phyloP scores from a whole-genome alignment of 2,888 invertebrate genomes.

The Perizoma affinitatum region DNA sequence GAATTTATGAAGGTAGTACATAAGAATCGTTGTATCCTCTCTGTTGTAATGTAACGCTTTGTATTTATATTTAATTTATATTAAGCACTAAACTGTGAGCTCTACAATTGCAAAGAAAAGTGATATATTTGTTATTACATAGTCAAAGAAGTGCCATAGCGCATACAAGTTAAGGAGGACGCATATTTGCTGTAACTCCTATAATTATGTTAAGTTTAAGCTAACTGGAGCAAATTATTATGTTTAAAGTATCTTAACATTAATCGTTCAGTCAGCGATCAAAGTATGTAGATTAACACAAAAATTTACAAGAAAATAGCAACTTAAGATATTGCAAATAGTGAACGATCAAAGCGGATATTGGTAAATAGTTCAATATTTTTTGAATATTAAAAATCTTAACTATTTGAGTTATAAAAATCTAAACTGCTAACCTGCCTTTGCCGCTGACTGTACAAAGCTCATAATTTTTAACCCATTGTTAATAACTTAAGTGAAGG shows the following conservation, averaged over 20 bases:
- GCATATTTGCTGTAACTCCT: constrained; percentile 6
- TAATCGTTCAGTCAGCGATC: not conserved
- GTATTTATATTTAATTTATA: constrained; percentile 6
- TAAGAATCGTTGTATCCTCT: not conserved
- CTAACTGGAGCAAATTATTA: not conserved
- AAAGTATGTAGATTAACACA: too few relatives aligned
- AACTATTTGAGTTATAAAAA: too few relatives aligned
- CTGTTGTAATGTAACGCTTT: constrained; percentile 9
- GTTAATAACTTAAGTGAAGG: too few relatives aligned
- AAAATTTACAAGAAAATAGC: too few relatives aligned
- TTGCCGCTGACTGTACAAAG: too few relatives aligned
- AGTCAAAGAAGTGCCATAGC: constrained; percentile 65
- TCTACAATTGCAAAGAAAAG: constrained; percentile 47
- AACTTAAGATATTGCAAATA: too few relatives aligned
- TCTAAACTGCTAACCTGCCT: too few relatives aligned
- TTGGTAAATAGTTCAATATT: too few relatives aligned
- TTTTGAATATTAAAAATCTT: too few relatives aligned
- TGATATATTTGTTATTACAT: constrained; percentile 54
- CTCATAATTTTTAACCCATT: too few relatives aligned
- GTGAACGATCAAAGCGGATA: too few relatives aligned
- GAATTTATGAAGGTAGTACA: too few relatives aligned
- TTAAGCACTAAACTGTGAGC: constrained; percentile 23
- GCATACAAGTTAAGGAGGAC: constrained; percentile 13
- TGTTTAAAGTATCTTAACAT: not conserved
- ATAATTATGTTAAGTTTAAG: constrained; percentile 7